These are phyloP conservation scores for Chaetorhynchus papuensis DNA, from an alignment of 2,113 vertebrate genomes.

Conservation along the genomic window DNA sequence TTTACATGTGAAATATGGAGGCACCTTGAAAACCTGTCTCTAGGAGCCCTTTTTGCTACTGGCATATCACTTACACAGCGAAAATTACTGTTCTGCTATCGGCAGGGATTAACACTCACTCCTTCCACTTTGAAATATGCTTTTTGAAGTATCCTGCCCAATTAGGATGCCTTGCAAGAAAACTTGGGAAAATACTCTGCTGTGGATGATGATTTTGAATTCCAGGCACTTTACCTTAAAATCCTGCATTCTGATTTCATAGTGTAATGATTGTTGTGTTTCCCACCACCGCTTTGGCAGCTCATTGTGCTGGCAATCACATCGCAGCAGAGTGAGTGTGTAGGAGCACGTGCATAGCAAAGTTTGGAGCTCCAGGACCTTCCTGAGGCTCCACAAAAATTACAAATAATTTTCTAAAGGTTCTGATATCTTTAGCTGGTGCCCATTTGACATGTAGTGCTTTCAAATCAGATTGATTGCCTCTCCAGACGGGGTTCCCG, in stretches of 20 bases:
- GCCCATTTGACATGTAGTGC: background rate
- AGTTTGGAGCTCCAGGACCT: background rate
- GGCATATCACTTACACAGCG: background rate
- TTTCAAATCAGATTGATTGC: background rate
- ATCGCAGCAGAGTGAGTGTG: background rate
- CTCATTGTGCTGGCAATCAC: background rate
- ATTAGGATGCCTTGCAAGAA: background rate
- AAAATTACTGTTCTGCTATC: constrained; percentile 6
- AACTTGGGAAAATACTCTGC: background rate
- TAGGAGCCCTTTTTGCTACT: background rate
- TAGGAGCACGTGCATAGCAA: background rate
- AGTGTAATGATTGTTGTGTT: background rate
- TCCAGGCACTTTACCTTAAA: background rate
- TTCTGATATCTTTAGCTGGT: background rate
- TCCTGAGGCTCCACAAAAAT: background rate
- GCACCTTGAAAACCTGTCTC: background rate
- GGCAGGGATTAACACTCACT: background rate
- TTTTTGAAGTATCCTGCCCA: constrained; percentile 21
- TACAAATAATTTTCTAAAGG: background rate
- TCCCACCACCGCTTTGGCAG: background rate
- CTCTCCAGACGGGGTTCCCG: background rate
- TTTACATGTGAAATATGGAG: constrained; percentile 19
- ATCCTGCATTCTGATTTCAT: background rate
- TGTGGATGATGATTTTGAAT: background rate
- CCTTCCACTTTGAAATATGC: constrained; percentile 19